Percentiles rank a stretch among this genome's conserved stretches.
phyloP scores from a whole-genome alignment of 2,888 invertebrate species.

The Zhengitettix transpicula region DNA sequence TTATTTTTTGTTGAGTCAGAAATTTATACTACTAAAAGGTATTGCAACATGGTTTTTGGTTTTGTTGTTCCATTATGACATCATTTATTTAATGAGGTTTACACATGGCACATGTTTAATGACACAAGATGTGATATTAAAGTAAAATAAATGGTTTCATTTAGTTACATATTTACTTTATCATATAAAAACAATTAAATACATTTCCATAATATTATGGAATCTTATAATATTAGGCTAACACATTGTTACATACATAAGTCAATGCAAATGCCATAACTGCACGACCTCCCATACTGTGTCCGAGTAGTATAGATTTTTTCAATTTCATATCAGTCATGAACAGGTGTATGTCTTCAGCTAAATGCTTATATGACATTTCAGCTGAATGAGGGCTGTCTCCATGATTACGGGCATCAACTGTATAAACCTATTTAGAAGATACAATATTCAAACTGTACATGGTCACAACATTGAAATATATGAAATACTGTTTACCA shows the following conservation, averaged over 20 bases:
- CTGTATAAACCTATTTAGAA: conserved; percentile 41
- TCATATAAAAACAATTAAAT: too few relatives aligned
- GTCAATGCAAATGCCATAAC: conserved; percentile 70
- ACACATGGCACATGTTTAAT: too few relatives aligned
- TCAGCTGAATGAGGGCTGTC: conserved; percentile 66
- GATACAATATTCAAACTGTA: not conserved
- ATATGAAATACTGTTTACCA: conserved; percentile 26
- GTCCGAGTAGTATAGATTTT: conserved; percentile 61
- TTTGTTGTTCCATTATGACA: too few relatives aligned
- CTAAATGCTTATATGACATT: conserved; percentile 58
- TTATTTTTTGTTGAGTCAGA: too few relatives aligned
- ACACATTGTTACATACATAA: conserved; percentile 31
- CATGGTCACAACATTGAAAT: not conserved
- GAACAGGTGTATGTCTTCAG: conserved; percentile 51
- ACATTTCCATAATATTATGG: too few relatives aligned
- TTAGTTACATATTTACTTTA: too few relatives aligned
- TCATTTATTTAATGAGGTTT: too few relatives aligned
- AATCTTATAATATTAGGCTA: too few relatives aligned
- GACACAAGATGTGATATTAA: not conserved
- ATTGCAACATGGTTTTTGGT: too few relatives aligned
- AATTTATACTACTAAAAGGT: too few relatives aligned
- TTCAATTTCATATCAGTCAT: conserved; percentile 43
- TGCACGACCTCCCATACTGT: conserved; percentile 91
- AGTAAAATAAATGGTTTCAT: not conserved
- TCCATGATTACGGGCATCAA: conserved; percentile 91